Evolutionary conservation across 1,140 invertebrate species (phyloP).

Genomic region (Araneus ventricosus): DNA sequence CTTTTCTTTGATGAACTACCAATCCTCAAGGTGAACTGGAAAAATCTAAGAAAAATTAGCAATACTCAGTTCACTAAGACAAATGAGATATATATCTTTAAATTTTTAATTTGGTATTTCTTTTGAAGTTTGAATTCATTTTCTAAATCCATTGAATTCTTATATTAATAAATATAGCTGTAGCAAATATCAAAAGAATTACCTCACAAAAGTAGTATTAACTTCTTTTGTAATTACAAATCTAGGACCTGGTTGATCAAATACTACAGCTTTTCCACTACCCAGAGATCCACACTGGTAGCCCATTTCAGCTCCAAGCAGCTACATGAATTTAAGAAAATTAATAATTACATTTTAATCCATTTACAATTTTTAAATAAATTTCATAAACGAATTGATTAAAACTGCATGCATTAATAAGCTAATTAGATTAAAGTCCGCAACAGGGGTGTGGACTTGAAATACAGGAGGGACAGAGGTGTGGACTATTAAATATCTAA

Average conservation of each 20-base stretch:
- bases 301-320: conserved; percentile 78
- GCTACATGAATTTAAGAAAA: conserved; percentile 13
- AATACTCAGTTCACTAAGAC: neutral
- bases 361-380: no score
- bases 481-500: neutral
- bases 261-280: conserved; percentile 80
- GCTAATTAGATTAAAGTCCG: no score
- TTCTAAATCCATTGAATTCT: conserved; percentile 13
- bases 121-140: neutral
- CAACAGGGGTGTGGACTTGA: no score
- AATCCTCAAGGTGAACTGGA: conserved; percentile 79
- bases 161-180: neutral
- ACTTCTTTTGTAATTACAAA: conserved; percentile 80
- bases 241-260: conserved; percentile 79
- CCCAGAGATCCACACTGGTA: conserved; percentile 81
- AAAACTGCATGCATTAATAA: no score
- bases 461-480: no score
- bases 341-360: no score
- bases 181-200: neutral
- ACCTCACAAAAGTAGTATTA: conserved; percentile 79
- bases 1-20: no score
- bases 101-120: neutral
- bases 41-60: conserved; percentile 43
- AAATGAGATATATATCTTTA: neutral
- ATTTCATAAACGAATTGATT: no score